Evolutionary conservation across 2,888 invertebrate species (phyloP).

Genomic region (Geophilus truncorum): DNA sequence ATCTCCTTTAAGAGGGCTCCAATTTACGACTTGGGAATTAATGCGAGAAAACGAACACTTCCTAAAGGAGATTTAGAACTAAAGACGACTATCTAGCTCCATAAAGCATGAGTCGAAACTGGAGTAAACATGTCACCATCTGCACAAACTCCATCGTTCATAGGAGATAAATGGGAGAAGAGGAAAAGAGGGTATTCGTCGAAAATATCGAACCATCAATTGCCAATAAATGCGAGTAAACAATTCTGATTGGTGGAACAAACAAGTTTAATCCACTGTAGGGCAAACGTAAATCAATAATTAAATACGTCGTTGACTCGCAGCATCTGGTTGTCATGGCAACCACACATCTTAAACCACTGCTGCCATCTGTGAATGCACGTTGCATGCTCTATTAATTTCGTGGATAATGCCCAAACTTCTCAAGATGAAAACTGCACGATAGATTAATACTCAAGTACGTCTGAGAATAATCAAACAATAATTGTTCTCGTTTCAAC

Average conservation of each 20-base stretch:
- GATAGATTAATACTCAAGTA: background rate
- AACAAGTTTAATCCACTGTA: background rate
- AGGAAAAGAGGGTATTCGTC: background rate
- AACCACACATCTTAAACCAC: background rate
- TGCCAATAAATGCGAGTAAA: background rate
- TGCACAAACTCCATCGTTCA: background rate
- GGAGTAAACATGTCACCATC: background rate
- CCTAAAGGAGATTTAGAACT: background rate
- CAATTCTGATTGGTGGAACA: background rate
- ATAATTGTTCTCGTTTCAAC: background rate
- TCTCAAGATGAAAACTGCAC: background rate
- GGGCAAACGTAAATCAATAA: background rate
- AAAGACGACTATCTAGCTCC: background rate
- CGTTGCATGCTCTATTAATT: background rate
- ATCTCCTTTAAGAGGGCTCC: background rate
- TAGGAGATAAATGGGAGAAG: background rate
- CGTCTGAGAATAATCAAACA: background rate
- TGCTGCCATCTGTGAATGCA: background rate
- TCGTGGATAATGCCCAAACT: background rate
- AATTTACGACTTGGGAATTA: conserved; percentile 16
- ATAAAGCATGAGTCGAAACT: background rate
- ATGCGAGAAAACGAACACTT: conserved; percentile 12
- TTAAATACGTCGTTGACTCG: background rate
- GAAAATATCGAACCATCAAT: background rate
- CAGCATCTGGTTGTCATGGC: background rate